Conservation (phyloP, 1,140 invertebrate species). For the Ladona fulva region DNA sequence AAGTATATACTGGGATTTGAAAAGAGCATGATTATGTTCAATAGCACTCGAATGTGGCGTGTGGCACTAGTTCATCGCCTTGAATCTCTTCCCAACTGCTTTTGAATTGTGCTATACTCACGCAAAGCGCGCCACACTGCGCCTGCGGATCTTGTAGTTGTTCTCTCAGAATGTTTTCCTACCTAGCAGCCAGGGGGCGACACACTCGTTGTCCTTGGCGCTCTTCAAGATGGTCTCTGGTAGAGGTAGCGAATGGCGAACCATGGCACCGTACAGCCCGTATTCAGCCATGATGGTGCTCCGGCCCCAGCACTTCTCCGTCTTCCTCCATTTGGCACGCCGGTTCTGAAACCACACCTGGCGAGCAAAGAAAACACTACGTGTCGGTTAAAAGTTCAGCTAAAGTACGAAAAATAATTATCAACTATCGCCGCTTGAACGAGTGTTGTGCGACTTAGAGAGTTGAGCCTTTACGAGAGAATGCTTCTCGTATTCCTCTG, state of each 20-base stretch:
- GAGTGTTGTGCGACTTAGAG: too few relatives aligned
- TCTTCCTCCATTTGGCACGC: constrained; percentile 96
- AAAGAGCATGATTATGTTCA: too few relatives aligned
- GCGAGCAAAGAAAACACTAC: too few relatives aligned
- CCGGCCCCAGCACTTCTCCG: constrained; percentile 98
- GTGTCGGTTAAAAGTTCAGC: too few relatives aligned
- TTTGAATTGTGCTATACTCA: not conserved
- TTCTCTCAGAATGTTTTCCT: constrained; percentile 30
- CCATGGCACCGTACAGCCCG: constrained; percentile 98
- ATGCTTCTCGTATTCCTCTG: too few relatives aligned
- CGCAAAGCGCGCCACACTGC: constrained; percentile 30
- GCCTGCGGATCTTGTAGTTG: constrained; percentile 29
- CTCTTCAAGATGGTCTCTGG: constrained; percentile 96
- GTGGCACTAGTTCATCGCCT: not conserved
- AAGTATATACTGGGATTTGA: too few relatives aligned
- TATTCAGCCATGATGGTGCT: constrained; percentile 99
- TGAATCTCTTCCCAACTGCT: not conserved
- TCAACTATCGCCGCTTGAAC: too few relatives aligned
- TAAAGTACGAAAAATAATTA: too few relatives aligned
- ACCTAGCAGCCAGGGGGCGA: constrained; percentile 98
- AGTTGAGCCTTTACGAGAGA: too few relatives aligned
- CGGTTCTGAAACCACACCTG: constrained; percentile 99
- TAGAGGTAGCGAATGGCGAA: constrained; percentile 90
- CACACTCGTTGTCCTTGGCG: constrained; percentile 87
- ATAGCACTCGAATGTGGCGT: too few relatives aligned